These are phyloP conservation scores for Amblyraja radiata DNA, from an alignment of 2,797 vertebrate species.

Conservation along the genomic window DNA sequence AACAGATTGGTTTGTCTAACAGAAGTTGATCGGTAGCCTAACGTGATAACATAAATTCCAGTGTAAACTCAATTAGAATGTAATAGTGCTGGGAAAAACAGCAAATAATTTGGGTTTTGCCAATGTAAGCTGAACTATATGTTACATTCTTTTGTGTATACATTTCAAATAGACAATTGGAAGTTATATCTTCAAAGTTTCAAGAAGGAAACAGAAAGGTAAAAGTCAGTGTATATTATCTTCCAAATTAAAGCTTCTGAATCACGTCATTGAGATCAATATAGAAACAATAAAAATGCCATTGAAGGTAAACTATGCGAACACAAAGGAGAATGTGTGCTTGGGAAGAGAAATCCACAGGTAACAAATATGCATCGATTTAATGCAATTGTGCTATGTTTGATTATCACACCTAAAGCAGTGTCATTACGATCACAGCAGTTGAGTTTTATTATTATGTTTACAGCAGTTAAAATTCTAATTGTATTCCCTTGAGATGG, in stretches of 20 bases:
- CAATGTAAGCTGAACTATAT: neutral
- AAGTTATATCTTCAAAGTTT: neutral
- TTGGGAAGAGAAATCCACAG: neutral
- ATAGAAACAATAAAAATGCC: neutral
- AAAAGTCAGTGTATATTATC: neutral
- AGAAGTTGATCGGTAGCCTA: neutral
- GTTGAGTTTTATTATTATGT: neutral
- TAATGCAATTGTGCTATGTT: neutral
- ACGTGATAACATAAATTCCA: neutral
- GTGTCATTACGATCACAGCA: too few species aligned
- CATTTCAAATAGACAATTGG: neutral
- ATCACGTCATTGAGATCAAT: neutral
- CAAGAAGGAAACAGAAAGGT: too few species aligned
- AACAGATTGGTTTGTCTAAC: neutral
- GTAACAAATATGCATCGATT: neutral
- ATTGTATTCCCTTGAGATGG: neutral
- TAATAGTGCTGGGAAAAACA: neutral
- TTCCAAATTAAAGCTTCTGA: neutral
- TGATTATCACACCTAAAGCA: neutral
- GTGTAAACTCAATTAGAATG: neutral
- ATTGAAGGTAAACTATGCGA: neutral
- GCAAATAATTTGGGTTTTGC: neutral
- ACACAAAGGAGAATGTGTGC: neutral
- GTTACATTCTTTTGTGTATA: neutral
- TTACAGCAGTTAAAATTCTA: neutral